These are phyloP conservation scores for Plectropomus leopardus DNA, from an alignment of 2,113 vertebrate species.

Conservation along the genomic window DNA sequence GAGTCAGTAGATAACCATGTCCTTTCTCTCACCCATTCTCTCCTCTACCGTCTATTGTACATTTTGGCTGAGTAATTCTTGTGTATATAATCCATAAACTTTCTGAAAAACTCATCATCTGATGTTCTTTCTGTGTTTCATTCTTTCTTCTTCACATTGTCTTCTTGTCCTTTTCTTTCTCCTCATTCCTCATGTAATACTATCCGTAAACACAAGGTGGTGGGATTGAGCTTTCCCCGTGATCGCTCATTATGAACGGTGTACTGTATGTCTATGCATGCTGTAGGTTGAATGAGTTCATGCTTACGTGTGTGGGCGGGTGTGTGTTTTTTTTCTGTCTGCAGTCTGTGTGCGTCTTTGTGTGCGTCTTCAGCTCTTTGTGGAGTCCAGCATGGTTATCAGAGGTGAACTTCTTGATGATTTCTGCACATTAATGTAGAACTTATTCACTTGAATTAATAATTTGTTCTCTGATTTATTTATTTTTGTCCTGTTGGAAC, in stretches of 20 bases:
- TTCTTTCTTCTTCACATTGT: not conserved
- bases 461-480: not conserved
- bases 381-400: slow-evolving; percentile 38
- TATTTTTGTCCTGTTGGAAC: not conserved
- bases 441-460: not conserved
- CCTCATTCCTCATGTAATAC: slow-evolving; percentile 19
- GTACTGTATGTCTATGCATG: not conserved
- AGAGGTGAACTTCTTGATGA: not conserved
- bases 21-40: slow-evolving; percentile 36
- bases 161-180: not conserved
- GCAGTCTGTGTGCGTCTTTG: slow-evolving; percentile 13
- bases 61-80: slow-evolving; percentile 69
- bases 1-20: slow-evolving; percentile 21
- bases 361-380: not conserved
- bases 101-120: slow-evolving; percentile 73
- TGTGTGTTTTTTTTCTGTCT: slow-evolving; percentile 36
- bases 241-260: not conserved
- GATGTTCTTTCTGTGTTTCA: slow-evolving; percentile 1
- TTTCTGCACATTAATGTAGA: not conserved
- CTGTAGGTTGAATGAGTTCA: slow-evolving; percentile 43
- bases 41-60: slow-evolving; percentile 61
- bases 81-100: slow-evolving; percentile 82
- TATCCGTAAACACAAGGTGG: slow-evolving; percentile 54
- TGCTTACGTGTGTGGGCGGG: slow-evolving; percentile 22
- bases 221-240: slow-evolving; percentile 33